Conservation (phyloP, 2,113 vertebrate species). For the Sebastes fasciatus region DNA sequence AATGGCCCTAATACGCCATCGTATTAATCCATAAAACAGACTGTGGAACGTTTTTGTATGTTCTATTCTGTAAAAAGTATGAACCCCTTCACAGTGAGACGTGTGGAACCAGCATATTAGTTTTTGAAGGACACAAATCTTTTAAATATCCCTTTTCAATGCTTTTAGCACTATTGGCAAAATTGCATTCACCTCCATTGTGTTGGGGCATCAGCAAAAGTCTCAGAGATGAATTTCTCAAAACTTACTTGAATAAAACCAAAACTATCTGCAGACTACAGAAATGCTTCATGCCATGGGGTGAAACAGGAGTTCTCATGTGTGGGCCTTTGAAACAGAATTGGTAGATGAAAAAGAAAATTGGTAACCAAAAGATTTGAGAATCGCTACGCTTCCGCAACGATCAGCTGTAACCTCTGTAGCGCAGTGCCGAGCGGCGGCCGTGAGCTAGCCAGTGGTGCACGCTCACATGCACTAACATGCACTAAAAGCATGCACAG, state of each 20-base stretch:
- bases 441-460: too few species aligned
- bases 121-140: background rate
- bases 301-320: background rate
- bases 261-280: background rate
- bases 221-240: background rate
- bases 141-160: background rate
- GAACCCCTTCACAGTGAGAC: background rate
- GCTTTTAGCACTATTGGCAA: background rate
- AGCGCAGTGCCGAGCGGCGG: too few species aligned
- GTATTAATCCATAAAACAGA: too few species aligned
- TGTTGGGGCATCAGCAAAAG: background rate
- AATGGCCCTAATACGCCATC: too few species aligned
- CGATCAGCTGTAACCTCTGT: too few species aligned
- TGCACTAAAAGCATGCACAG: too few species aligned
- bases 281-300: background rate
- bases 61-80: background rate
- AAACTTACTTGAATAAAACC: background rate
- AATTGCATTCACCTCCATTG: background rate
- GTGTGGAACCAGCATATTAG: background rate
- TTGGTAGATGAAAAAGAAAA: background rate
- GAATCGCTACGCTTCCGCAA: too few species aligned
- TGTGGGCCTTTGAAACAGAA: background rate
- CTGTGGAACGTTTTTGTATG: background rate
- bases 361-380: background rate
- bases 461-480: too few species aligned